These are phyloP conservation scores for Coptotermes formosanus DNA, from an alignment of 1,140 invertebrate species.

Conservation along the genomic window DNA sequence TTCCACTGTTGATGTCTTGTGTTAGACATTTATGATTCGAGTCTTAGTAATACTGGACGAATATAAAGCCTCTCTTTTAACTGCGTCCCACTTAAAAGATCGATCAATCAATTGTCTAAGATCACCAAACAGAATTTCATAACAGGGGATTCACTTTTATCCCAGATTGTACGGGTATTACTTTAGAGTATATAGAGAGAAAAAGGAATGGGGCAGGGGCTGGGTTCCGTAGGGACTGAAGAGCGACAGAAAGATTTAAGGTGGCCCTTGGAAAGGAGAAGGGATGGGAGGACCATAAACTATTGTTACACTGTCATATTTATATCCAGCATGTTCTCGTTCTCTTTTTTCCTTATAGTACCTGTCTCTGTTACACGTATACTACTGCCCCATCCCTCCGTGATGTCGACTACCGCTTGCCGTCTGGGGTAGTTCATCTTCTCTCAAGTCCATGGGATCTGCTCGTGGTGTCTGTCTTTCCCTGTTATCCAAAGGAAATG, in stretches of 20 bases:
- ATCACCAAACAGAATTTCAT: neutral
- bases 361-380: neutral
- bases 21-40: too few relatives aligned
- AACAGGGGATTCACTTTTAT: neutral
- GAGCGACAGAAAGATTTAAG: constrained; percentile 29
- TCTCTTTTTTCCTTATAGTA: neutral
- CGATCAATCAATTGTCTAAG: too few relatives aligned
- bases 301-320: constrained; percentile 32
- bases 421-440: neutral
- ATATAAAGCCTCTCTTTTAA: too few relatives aligned
- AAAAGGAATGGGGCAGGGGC: neutral
- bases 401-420: neutral
- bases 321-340: constrained; percentile 20
- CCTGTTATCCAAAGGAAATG: neutral
- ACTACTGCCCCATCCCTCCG: neutral
- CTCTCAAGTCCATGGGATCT: neutral
- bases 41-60: too few relatives aligned
- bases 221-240: constrained; percentile 12
- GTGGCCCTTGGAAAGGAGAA: constrained; percentile 23
- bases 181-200: neutral
- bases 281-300: constrained; percentile 29
- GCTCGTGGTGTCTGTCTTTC: neutral
- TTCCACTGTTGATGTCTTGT: too few relatives aligned
- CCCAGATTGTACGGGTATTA: constrained; percentile 17
- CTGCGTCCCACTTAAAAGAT: too few relatives aligned